Evolutionary conservation across 2,888 invertebrate species (phyloP), one percentile per base, ranked within the genome.

Genomic region (Ellobium chinense): DNA sequence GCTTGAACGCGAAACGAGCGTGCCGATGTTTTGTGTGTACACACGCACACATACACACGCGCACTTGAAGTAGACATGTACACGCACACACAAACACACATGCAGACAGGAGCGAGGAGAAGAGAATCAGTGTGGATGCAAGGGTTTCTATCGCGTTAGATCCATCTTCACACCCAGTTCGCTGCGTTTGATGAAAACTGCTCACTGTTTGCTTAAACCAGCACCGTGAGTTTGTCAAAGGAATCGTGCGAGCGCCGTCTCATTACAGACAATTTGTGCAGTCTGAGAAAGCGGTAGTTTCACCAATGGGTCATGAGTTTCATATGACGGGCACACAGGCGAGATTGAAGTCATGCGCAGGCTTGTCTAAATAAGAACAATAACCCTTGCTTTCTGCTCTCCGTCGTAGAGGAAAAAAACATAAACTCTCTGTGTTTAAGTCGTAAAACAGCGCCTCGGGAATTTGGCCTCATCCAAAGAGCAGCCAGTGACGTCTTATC

Each of bases 201-300:
- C 68, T 68, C 39, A 39, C 68, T 68, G 68, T 68, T 68, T 68
- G 24, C 24, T 46, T 68, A 68, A 46, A 68, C 68, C 68, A 39
- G 37, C 24, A 3, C 68, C 39, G 68, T 39, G 39, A 68, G 68
- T 29, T 46, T 24, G 39, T 39, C 68, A 68, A 68, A 63, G 37
- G 68, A 68, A 68, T 39, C 39, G 24, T 24, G 39, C 39, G n/a
- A 29, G 24, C 29, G 31, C 31, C 54, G 70, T 54, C 21, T 70
- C 56, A 70, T 70, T 70, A 70, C 70, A 56, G 70, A 70, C 70
- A 70, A 70, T 70, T 56, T 56, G 70, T 56, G 21, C 29, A 27
- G 70, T n/a, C 29, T 70, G 54, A 54, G 70, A 27, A 70, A 18
- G 31, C 29, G 31, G 56, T n/a, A 24, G 70, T 24, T 12, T 31